Evolutionary conservation across 2,797 vertebrate species (phyloP).

Genomic region (Centroberyx gerrardi): DNA sequence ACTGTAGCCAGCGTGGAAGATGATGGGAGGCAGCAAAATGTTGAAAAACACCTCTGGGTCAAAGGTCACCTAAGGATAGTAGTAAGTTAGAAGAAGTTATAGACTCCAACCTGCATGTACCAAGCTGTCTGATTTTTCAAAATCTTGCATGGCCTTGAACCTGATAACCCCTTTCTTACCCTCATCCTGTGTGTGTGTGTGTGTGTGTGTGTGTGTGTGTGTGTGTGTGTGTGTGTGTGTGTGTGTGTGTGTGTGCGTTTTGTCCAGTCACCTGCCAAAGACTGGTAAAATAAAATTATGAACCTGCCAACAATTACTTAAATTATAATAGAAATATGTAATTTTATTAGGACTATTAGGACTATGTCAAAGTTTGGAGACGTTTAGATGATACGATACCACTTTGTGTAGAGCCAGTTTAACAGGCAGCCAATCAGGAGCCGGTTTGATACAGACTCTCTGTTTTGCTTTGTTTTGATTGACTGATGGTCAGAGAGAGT

Average conservation of each 20-base stretch:
- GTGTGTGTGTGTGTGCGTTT: too few species aligned
- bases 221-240: too few species aligned
- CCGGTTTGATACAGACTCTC: too few species aligned
- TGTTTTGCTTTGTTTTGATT: too few species aligned
- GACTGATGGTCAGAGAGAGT: too few species aligned
- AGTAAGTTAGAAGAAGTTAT: not conserved
- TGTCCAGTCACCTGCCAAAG: not conserved
- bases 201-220: too few species aligned
- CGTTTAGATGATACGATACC: not conserved
- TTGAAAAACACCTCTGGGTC: conserved; percentile 99
- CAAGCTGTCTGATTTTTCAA: not conserved
- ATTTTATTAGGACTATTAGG: not conserved
- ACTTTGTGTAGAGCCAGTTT: too few species aligned
- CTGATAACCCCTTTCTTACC: not conserved
- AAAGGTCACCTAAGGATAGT: conserved; percentile 92
- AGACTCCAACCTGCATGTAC: not conserved
- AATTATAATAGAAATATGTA: not conserved
- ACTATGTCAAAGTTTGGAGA: not conserved
- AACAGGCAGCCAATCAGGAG: too few species aligned
- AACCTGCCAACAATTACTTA: too few species aligned
- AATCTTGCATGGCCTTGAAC: not conserved
- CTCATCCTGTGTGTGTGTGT: not conserved
- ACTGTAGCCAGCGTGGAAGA: conserved; percentile 99
- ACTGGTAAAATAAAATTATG: not conserved
- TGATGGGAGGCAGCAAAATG: conserved; percentile 98